Percentiles rank a stretch among this genome's conserved stretches.
phyloP scores from a whole-genome alignment of 2,888 invertebrate genomes.

The Molorchus minor region DNA sequence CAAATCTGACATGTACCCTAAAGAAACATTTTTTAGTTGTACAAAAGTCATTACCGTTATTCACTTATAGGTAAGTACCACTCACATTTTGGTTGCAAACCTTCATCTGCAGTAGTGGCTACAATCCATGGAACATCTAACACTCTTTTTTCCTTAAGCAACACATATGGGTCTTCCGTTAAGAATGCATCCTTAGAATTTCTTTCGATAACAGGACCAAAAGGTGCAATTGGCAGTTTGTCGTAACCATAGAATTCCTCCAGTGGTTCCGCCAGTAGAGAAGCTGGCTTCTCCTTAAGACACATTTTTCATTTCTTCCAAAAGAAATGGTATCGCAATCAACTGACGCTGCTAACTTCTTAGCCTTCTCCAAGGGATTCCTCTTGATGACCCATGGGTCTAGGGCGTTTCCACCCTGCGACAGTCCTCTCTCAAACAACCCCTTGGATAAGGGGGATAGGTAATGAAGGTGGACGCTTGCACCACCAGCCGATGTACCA shows the following conservation, averaged over 20 bases:
- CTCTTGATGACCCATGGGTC: conserved; percentile 68
- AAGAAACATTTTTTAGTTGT: not conserved
- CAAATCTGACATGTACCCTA: conserved; percentile 14
- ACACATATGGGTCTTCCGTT: conserved; percentile 69
- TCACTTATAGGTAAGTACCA: not conserved
- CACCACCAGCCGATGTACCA: no score
- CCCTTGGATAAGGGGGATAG: conserved; percentile 71
- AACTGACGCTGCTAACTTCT: conserved; percentile 67
- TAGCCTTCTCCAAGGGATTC: conserved; percentile 69
- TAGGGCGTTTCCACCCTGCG: conserved; percentile 76
- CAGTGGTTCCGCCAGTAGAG: conserved; percentile 65
- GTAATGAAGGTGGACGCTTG: no score
- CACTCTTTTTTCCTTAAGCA: conserved; percentile 68
- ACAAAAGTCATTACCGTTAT: not conserved
- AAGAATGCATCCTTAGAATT: conserved; percentile 70
- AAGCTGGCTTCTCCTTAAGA: conserved; percentile 69
- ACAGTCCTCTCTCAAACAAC: conserved; percentile 70
- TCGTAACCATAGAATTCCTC: conserved; percentile 44
- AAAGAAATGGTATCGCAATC: conserved; percentile 67
- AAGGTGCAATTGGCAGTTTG: conserved; percentile 47
- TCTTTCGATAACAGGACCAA: conserved; percentile 54
- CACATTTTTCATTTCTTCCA: conserved; percentile 61
- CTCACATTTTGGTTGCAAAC: conserved; percentile 58
- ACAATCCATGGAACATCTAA: conserved; percentile 75
- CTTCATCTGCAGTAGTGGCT: conserved; percentile 74